Conservation (phyloP, 2,797 vertebrate species). For the Sus cebifrons region DNA sequence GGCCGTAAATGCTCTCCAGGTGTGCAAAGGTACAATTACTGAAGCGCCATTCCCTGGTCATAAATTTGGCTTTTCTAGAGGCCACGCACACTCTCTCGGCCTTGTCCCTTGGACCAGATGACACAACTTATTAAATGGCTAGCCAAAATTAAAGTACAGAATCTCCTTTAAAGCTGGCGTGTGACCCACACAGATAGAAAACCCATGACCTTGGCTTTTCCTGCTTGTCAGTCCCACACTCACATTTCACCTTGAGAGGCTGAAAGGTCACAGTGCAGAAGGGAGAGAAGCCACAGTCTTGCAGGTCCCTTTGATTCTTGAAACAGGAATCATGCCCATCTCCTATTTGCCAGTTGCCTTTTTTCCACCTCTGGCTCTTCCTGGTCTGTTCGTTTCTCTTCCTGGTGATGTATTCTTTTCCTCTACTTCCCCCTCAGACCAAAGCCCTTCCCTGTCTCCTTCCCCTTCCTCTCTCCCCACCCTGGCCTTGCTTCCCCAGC, state of each 20-base stretch:
- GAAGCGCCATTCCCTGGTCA: background rate
- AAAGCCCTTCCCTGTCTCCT: background rate
- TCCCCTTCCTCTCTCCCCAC: background rate
- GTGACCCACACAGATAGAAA: background rate
- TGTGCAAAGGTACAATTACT: background rate
- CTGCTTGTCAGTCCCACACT: background rate
- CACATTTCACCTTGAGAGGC: background rate
- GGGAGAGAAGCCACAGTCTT: background rate
- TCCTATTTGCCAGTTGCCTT: background rate
- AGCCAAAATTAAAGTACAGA: conserved; percentile 2
- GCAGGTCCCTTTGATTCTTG: background rate
- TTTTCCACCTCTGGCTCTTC: background rate
- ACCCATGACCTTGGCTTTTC: background rate
- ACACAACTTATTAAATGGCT: background rate
- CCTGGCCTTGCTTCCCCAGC: background rate
- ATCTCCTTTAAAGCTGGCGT: background rate
- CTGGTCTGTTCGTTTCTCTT: background rate
- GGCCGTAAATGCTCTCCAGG: background rate
- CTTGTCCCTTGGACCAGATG: background rate
- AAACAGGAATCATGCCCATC: background rate
- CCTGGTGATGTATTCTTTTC: background rate
- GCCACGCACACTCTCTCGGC: background rate
- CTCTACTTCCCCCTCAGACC: background rate
- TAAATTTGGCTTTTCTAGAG: background rate
- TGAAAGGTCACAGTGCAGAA: background rate